These are phyloP conservation scores for Taurulus bubalis DNA, from an alignment of 2,113 vertebrate species.

Conservation along the genomic window DNA sequence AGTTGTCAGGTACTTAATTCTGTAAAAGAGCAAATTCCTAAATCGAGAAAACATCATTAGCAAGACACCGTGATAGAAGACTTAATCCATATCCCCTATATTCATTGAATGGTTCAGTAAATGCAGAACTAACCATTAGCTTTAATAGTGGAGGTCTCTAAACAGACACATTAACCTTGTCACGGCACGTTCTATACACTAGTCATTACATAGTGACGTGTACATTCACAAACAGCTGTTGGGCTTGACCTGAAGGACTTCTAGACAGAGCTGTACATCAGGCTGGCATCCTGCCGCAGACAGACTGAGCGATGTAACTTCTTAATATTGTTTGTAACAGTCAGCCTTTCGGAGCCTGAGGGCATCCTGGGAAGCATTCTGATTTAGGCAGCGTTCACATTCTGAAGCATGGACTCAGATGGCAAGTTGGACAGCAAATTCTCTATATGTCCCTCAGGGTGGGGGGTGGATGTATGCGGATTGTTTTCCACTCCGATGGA, in stretches of 20 bases:
- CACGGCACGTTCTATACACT: not conserved
- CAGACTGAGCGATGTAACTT: conserved; percentile 48
- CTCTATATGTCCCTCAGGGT: conserved; percentile 57
- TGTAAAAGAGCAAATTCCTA: not conserved
- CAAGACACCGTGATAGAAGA: not conserved
- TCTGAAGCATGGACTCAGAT: conserved; percentile 78
- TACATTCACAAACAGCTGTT: conserved; percentile 33
- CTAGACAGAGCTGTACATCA: conserved; percentile 14
- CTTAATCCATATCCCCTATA: not conserved
- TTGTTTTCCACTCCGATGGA: conserved; percentile 74
- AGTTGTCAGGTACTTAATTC: not conserved
- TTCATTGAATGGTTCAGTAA: not conserved
- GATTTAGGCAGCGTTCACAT: conserved; percentile 21
- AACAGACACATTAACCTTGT: not conserved
- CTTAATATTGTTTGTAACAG: conserved; percentile 35
- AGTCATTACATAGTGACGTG: conserved; percentile 4
- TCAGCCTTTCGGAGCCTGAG: conserved; percentile 29
- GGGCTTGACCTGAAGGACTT: conserved; percentile 11
- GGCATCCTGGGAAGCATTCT: conserved; percentile 39
- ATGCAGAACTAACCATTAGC: not conserved
- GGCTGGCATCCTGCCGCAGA: conserved; percentile 18
- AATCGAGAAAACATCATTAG: not conserved
- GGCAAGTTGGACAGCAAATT: conserved; percentile 47
- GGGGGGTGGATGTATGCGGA: conserved; percentile 47
- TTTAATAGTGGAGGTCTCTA: not conserved